Conservation (phyloP, 2,113 vertebrate genomes). For the Tylochromis polylepis region DNA sequence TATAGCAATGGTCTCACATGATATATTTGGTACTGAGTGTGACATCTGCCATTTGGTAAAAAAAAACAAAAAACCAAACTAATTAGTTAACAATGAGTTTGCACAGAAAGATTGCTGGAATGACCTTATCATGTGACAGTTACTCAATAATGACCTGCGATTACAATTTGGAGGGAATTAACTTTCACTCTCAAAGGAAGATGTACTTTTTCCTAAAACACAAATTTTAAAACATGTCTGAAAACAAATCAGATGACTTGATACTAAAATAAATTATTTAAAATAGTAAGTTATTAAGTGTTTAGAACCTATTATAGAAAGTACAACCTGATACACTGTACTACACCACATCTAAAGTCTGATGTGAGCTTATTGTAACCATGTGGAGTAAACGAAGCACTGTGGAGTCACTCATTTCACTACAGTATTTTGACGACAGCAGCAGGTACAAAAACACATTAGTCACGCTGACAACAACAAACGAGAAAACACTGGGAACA, state of each 20-base stretch:
- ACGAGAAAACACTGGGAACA: neutral
- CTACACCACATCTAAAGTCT: neutral
- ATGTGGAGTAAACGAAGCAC: neutral
- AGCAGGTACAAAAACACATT: neutral
- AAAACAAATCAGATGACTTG: neutral
- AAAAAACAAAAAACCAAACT: neutral
- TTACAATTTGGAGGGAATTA: neutral
- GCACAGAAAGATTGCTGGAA: neutral
- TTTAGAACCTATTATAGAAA: neutral
- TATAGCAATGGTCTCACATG: neutral
- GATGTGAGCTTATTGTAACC: neutral
- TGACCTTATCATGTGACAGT: neutral
- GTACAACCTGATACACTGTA: neutral
- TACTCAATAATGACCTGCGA: neutral
- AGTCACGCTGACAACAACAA: neutral
- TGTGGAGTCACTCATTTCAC: neutral
- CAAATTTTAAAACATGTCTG: neutral
- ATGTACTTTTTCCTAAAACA: neutral
- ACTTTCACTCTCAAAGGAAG: neutral
- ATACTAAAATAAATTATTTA: neutral
- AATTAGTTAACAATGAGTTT: no score
- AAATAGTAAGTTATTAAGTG: neutral
- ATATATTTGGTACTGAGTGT: neutral
- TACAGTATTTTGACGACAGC: neutral
- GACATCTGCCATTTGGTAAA: neutral